Evolutionary conservation across 2,797 vertebrate genomes (phyloP), one percentile per base, ranked within the genome.

Genomic region (Oryzias sinensis): DNA sequence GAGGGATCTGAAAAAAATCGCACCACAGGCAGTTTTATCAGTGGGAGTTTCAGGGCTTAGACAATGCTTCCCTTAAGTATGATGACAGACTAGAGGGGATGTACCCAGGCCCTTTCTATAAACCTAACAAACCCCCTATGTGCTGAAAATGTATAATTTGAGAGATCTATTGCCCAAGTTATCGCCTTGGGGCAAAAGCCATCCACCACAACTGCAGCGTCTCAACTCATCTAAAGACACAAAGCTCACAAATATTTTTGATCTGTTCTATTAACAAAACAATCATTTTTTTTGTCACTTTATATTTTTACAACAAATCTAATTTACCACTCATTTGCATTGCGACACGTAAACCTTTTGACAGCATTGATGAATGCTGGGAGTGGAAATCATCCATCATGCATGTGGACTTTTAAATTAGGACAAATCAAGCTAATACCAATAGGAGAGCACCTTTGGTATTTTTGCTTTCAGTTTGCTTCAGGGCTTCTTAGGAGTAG

Each of bases 11-110:
- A 65, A 52, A 81, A 80, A 90, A 90, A 91, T 81, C 85, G 87
- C 88, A 87, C 84, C 83, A 82, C 66, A 75, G 89, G 90, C 90
- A 86, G 77, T 91, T 91, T 88, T 84, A 86, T 85, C 80, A 70
- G 63, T 79, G 84, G 75, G 69, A 84, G 83, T 83, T 84, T 74
- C 77, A 66, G 83, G 89, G 83, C 80, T 72, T 67, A 87, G 86
- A 87, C 86, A 84, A 85, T 72, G 65, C 62, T 71, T 63, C 85
- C 72, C 81, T 90, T 89, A 90, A 83, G 81, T 80, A 62, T 83
- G 88, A 86, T 88, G 90, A 90, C 85, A 89, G 84, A 87, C 88
- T 68, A 61, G 79, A 84, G 87, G 86, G 79, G 76, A 82, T 83
- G 73, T 79, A 82, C 68, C 77, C 59, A 65, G 62, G 71, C 59